These are phyloP conservation scores for Leptodactylus fuscus DNA, from an alignment of 2,113 vertebrate species.

Conservation along the genomic window DNA sequence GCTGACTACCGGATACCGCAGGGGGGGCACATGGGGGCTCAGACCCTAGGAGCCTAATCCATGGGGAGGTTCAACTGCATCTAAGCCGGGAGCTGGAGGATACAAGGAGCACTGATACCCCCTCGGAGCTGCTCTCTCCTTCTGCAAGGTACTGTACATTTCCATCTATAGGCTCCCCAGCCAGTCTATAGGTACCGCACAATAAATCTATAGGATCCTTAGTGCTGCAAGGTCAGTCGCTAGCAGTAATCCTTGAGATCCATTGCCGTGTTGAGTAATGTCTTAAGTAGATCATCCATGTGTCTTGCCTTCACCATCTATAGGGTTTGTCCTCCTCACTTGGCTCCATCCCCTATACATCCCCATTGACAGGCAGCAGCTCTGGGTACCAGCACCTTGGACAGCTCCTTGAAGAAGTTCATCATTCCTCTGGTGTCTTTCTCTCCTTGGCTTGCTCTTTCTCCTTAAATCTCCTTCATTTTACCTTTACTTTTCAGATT, in stretches of 20 bases:
- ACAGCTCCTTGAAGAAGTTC: constrained; percentile 38
- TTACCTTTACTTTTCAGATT: not conserved
- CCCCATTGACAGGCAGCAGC: no score
- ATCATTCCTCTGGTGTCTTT: not conserved
- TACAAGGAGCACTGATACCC: not conserved
- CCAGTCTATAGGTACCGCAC: not conserved
- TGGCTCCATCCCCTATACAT: no score
- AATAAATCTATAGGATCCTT: not conserved
- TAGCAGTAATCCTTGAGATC: not conserved
- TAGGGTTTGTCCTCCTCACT: not conserved
- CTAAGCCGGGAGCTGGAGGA: not conserved
- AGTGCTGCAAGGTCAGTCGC: not conserved
- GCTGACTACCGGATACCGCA: not conserved
- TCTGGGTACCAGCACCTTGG: constrained; percentile 38
- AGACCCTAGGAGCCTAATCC: not conserved
- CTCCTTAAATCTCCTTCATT: not conserved
- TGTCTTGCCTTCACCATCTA: not conserved
- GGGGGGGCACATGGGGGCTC: not conserved
- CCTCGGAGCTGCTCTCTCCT: not conserved
- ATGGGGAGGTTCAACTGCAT: not conserved
- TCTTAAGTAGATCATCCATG: no score
- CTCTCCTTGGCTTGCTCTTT: not conserved
- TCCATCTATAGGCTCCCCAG: not conserved
- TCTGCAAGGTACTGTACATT: constrained; percentile 9
- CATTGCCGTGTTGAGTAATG: not conserved